phyloP scores from a whole-genome alignment of 1,140 invertebrate genomes.

The Halesus radiatus region DNA sequence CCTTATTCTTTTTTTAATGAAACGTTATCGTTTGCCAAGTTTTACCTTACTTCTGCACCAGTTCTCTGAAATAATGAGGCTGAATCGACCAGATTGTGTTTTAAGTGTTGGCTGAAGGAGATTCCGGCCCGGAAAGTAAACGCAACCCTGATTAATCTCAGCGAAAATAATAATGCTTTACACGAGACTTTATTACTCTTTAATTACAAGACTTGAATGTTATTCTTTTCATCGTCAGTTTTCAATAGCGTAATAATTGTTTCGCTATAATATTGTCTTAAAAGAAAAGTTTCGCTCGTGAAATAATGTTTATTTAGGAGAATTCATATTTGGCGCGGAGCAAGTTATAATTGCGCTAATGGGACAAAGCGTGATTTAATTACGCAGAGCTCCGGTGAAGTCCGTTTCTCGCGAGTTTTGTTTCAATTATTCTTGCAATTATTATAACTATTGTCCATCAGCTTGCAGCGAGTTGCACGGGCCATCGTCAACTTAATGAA shows the following conservation, averaged over 20 bases:
- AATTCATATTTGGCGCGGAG: too few species aligned
- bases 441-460: too few species aligned
- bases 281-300: too few species aligned
- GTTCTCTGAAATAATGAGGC: slow-evolving; percentile 51
- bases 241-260: neutral
- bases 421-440: too few species aligned
- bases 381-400: too few species aligned
- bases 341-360: too few species aligned
- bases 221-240: neutral
- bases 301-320: too few species aligned
- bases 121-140: neutral
- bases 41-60: slow-evolving; percentile 50
- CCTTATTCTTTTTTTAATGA: slow-evolving; percentile 16
- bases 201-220: neutral
- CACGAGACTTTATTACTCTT: neutral
- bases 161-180: neutral
- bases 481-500: too few species aligned
- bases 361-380: too few species aligned
- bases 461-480: too few species aligned
- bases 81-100: slow-evolving; percentile 32
- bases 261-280: neutral
- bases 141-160: neutral
- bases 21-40: slow-evolving; percentile 50
- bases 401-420: too few species aligned
- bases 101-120: slow-evolving; percentile 16